These are phyloP conservation scores for Drosophila sechellia DNA, from an alignment of 1,140 invertebrate genomes.

Conservation along the genomic window DNA sequence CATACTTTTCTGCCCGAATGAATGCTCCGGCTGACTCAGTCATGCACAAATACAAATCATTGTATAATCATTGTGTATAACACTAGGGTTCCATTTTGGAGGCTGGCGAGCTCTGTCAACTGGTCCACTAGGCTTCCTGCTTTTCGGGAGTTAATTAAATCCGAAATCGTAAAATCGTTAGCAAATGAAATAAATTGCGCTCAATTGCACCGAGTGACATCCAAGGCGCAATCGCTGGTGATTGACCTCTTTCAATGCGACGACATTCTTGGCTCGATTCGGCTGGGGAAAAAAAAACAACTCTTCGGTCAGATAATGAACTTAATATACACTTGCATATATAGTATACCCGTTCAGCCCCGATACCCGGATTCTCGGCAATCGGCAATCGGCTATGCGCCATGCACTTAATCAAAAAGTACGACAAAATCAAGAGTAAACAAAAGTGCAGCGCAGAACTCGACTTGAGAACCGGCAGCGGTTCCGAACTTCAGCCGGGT, in stretches of 20 bases:
- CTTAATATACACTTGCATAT: constrained; percentile 22
- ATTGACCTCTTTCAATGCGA: constrained; percentile 83
- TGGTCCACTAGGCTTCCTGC: constrained; percentile 50
- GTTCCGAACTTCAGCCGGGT: constrained; percentile 44
- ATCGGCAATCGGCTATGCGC: constrained; percentile 56
- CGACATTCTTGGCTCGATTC: constrained; percentile 73
- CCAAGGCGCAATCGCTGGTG: constrained; percentile 71
- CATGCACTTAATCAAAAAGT: constrained; percentile 80
- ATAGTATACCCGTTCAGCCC: constrained; percentile 15
- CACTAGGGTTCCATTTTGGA: neutral
- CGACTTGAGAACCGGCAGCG: constrained; percentile 55
- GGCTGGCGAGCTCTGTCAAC: constrained; percentile 20
- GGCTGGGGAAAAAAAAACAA: constrained; percentile 6
- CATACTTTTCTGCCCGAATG: constrained; percentile 66
- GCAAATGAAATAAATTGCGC: constrained; percentile 81
- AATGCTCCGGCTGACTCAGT: constrained; percentile 53
- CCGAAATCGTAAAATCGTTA: constrained; percentile 79
- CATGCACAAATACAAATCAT: constrained; percentile 62
- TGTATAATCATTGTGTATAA: constrained; percentile 13
- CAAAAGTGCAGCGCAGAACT: constrained; percentile 73
- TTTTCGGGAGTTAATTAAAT: constrained; percentile 62
- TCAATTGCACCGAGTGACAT: constrained; percentile 75
- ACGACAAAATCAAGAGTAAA: constrained; percentile 82
- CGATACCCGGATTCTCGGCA: constrained; percentile 2
- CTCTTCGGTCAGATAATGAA: constrained; percentile 67